Evolutionary conservation across 53 echinoderm and acorn worm genomes (phyloP).

Genomic region (Crossaster papposus): DNA sequence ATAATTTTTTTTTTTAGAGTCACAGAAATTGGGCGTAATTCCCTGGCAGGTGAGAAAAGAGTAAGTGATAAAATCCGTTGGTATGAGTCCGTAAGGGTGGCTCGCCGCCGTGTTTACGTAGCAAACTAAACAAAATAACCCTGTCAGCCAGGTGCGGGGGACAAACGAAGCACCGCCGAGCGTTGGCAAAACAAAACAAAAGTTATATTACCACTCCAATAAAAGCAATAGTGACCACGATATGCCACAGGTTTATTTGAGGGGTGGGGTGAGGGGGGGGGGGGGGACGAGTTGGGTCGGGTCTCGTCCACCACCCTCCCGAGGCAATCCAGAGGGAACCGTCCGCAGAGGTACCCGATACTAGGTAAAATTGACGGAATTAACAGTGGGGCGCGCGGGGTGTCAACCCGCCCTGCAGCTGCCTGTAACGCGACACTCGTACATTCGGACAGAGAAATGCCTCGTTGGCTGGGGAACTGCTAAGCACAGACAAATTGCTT

Average conservation of each 20-base stretch:
- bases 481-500: too few relatives aligned
- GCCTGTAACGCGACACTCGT: conserved; percentile 27
- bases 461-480: conserved; percentile 9
- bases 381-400: conserved; percentile 20
- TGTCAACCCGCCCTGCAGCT: conserved; percentile 51
- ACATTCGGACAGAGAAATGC: conserved; percentile 10
- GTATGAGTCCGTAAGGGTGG: neutral
- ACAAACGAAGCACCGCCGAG: conserved; percentile 28
- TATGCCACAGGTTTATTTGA: neutral
- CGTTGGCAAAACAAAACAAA: conserved; percentile 6
- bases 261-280: too few relatives aligned
- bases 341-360: conserved; percentile 24
- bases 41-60: conserved; percentile 43
- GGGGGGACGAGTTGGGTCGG: neutral
- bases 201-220: neutral
- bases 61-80: conserved; percentile 48
- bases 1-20: conserved; percentile 7
- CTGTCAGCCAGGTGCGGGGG: conserved; percentile 19
- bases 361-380: conserved; percentile 44
- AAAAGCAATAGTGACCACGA: conserved; percentile 3
- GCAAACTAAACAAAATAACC: conserved; percentile 57
- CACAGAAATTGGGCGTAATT: conserved; percentile 43
- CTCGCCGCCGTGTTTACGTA: conserved; percentile 56
- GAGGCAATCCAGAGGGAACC: conserved; percentile 13
- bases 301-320: conserved; percentile 1